Evolutionary conservation across 2,797 vertebrate species (phyloP), one percentile per base, ranked within the genome.

Genomic region (Schizopygopsis pylzovi): DNA sequence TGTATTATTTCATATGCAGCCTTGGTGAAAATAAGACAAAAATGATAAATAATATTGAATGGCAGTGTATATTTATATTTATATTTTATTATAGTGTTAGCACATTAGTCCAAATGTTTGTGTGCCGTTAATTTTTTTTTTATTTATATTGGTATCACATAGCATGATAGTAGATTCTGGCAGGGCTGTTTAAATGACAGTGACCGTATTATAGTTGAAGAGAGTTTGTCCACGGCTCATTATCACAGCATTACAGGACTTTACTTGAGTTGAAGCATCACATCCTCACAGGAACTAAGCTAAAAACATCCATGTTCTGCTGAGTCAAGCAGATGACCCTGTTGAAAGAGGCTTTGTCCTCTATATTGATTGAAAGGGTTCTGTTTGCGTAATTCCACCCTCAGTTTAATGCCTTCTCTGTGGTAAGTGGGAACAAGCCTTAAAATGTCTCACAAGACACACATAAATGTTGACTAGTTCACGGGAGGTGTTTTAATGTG

Each of bases 261-360:
- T 90, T 88, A 90, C 89, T 89, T 3, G 16, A 83, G 86, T 87
- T 59, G 89, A 89, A 86, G 93, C 92, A 89, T 95, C 94, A 96
- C 93, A 94, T 96, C 94, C 94, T 89, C 72, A 91, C 94, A 94
- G 95, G 93, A 95, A 95, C 92, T 90, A 85, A 88, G 91, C 91
- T 92, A 91, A 93, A 95, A 93, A 49, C 92, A 93, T 89, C 84
- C 86, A 79, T 87, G 84, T 84, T 91, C 61, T 87, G 88, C 90
- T 94, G 90, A 91, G 91, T 79, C 71, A 81, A 85, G 88, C 90
- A 89, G 90, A 86, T 91, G 92, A 92, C 89, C 91, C 65, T 47
- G 77, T 86, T 84, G 43, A 88, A 86, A 86, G 59, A 25, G 41
- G 28, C 84, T 84, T 84, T 87, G 83, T 90, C 47, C 71, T 85